Percentiles rank a stretch among this genome's conserved stretches.
Evolutionary conservation across 92 coral and sea anemone species (phyloP).

Genomic region (Paragorgia papillata): DNA sequence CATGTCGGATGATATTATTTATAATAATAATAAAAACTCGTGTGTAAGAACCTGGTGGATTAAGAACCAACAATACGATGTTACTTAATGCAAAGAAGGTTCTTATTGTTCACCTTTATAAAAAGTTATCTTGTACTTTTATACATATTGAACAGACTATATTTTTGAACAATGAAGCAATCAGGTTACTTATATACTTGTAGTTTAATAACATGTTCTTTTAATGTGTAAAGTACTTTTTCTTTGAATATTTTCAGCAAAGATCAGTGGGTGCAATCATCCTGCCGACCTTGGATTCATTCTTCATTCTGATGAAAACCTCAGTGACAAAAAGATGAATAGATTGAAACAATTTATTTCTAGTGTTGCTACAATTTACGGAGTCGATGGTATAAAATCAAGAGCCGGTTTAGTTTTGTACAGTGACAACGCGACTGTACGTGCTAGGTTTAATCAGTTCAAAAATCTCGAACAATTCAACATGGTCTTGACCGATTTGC

Average conservation of each 20-base stretch:
- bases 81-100: too few species aligned
- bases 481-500: background rate
- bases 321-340: background rate
- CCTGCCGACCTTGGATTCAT: constrained; percentile 24
- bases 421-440: background rate
- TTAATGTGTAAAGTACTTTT: too few species aligned
- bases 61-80: too few species aligned
- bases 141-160: too few species aligned
- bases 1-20: too few species aligned
- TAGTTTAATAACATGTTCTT: too few species aligned
- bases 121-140: too few species aligned
- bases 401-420: constrained; percentile 18
- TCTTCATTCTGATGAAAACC: background rate
- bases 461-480: background rate
- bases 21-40: too few species aligned
- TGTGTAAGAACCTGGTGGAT: too few species aligned
- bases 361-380: constrained; percentile 10
- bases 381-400: constrained; percentile 8
- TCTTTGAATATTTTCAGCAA: background rate
- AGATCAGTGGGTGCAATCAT: background rate
- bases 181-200: too few species aligned
- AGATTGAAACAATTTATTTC: constrained; percentile 25
- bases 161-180: too few species aligned
- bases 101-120: too few species aligned
- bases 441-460: background rate